These are phyloP conservation scores for Egretta garzetta DNA, from an alignment of 2,113 vertebrate species.

Conservation along the genomic window DNA sequence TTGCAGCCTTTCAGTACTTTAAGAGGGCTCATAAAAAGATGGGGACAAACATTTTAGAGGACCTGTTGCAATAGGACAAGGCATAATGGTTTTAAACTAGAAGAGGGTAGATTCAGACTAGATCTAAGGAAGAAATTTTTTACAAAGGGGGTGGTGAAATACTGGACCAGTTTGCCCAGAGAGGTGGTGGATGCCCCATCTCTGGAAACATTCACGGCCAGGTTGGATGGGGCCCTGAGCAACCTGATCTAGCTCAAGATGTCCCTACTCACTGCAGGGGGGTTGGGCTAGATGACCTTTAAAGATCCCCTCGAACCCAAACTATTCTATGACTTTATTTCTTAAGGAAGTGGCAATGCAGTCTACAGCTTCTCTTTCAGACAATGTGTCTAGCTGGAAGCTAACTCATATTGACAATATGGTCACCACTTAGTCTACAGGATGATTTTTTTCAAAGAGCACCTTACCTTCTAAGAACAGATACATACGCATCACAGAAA, in stretches of 20 bases:
- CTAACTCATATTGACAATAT: accelerated
- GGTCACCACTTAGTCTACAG: neutral
- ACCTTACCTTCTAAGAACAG: neutral
- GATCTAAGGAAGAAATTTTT: neutral
- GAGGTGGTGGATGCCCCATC: neutral
- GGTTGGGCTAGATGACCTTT: neutral
- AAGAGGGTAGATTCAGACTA: neutral
- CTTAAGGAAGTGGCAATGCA: neutral
- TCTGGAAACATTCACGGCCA: neutral
- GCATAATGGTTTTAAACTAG: neutral
- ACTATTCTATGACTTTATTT: neutral
- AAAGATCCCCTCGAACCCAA: neutral
- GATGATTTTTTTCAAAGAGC: neutral
- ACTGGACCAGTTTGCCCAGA: neutral
- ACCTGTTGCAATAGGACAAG: neutral
- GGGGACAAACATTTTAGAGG: neutral
- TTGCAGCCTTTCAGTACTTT: neutral
- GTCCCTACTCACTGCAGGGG: neutral
- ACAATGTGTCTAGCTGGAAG: neutral
- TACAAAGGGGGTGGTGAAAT: neutral
- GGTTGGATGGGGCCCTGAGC: accelerated
- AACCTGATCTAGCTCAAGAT: neutral
- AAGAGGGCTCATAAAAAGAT: neutral
- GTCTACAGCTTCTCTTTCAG: neutral
- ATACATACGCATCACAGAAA: neutral